Base-by-base conservation (phyloP, 1,140 invertebrate species). In the Drosophila ambigua region DNA sequence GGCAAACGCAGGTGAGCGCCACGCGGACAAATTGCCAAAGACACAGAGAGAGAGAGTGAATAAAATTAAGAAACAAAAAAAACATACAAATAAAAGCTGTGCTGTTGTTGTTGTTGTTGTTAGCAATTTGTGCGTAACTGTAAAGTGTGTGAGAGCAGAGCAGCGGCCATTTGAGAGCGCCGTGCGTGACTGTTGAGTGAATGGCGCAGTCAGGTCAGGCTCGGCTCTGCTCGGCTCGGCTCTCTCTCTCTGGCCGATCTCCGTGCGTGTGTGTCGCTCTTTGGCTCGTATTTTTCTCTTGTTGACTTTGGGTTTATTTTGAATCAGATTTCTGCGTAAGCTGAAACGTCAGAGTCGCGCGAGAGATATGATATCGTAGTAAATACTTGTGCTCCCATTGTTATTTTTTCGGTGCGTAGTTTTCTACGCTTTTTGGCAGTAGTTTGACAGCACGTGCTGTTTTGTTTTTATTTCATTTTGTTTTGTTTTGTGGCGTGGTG, bases 251-350 rank as follows among this genome's bases (percentile, higher is more conserved):
- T 77, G 62, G 54, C 51, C 1, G 73, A 73, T 74, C 71, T 60
- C 62, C 66, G 66, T 64, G 55, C 15, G 46, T 45, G 20, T 61
- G 58, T 44, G 49, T 57, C 35, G 35, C 35, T 39, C 35, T 39
- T 39, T 28, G 26, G 26, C 26, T 2, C 26, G 57, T 59, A 62
- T 62, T 57, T 71, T 48, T 63, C 20, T 45, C 43, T 24, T 81
- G 82, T 84, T 84, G 85, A 84, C 81, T 81, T 77, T 61, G 72
- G 69, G 69, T 66, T 75, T 79, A 80, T 79, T 79, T 79, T 79
- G 77, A 75, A 71, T 79, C 49, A 52, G 45, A 64, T 60, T 65
- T 72, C 52, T 61, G 43, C 58, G 57, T 54, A 65, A 44, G 26
- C 9, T 13, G 41, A 45, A 61, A 68, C 73, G 72, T 76, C 72